These are phyloP conservation scores for Microctonus aethiopoides DNA, from an alignment of 2,888 invertebrate species.

Conservation along the genomic window DNA sequence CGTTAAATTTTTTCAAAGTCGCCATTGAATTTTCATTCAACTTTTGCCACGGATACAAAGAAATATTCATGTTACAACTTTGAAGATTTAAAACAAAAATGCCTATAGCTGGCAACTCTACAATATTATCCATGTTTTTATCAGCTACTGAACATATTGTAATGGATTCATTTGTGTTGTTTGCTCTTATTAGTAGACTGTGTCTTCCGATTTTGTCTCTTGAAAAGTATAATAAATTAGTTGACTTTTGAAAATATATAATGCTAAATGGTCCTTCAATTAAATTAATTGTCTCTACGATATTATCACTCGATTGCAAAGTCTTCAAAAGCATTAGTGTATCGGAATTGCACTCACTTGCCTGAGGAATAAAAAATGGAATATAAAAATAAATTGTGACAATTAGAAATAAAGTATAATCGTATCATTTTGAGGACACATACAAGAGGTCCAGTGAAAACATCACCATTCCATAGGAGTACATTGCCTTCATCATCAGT, in stretches of 20 bases:
- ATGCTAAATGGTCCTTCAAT: constrained; percentile 88
- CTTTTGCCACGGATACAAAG: constrained; percentile 67
- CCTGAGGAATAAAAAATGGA: constrained; percentile 25
- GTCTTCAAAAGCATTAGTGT: constrained; percentile 44
- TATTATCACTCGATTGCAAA: constrained; percentile 50
- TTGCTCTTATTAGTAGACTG: constrained; percentile 77
- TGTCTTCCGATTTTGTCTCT: constrained; percentile 88
- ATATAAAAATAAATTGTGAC: not conserved
- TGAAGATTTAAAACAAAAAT: constrained; percentile 70
- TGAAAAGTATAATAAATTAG: constrained; percentile 78
- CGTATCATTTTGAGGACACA: not conserved
- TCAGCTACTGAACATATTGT: constrained; percentile 60
- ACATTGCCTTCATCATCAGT: constrained; percentile 72
- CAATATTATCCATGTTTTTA: constrained; percentile 66
- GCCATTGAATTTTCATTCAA: constrained; percentile 58
- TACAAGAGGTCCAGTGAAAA: constrained; percentile 74
- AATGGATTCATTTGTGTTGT: constrained; percentile 50
- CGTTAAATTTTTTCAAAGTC: constrained; percentile 61
- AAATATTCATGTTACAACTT: constrained; percentile 58
- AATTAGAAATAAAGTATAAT: constrained; percentile 13
- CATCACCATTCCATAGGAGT: constrained; percentile 91
- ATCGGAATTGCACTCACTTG: constrained; percentile 43
- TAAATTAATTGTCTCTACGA: constrained; percentile 69
- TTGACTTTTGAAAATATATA: constrained; percentile 76
- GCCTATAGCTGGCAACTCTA: constrained; percentile 76